These are phyloP conservation scores for Tenodera sinensis DNA, from an alignment of 2,888 invertebrate genomes.

Conservation along the genomic window DNA sequence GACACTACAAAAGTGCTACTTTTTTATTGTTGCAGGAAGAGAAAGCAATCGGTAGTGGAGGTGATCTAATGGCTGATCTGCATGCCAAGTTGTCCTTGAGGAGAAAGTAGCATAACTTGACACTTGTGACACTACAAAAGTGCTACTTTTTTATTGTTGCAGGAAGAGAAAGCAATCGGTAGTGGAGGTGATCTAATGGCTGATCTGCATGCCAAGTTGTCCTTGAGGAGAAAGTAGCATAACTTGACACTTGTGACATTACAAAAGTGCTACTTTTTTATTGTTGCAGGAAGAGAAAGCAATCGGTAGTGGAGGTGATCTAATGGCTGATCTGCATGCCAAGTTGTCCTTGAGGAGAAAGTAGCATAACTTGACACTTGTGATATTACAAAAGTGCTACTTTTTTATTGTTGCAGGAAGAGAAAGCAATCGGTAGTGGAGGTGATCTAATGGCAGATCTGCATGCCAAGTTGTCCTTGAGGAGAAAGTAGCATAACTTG, in stretches of 20 bases:
- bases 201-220: slow-evolving; percentile 81
- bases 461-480: slow-evolving; percentile 77
- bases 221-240: no score
- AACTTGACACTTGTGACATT: no score
- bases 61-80: slow-evolving; percentile 87
- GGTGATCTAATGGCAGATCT: slow-evolving; percentile 89
- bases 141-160: slow-evolving; percentile 21
- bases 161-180: slow-evolving; percentile 36
- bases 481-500: no score
- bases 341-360: slow-evolving; percentile 81
- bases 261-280: not conserved
- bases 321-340: slow-evolving; percentile 88
- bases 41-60: slow-evolving; percentile 47
- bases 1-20: not conserved
- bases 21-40: slow-evolving; percentile 35
- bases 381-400: no score
- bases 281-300: slow-evolving; percentile 36
- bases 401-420: slow-evolving; percentile 34
- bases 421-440: slow-evolving; percentile 44
- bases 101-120: no score
- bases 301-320: slow-evolving; percentile 60
- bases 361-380: no score
- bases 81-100: slow-evolving; percentile 81
- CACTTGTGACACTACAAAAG: no score
- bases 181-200: slow-evolving; percentile 80